Base-by-base conservation (phyloP, 2,888 invertebrate genomes). In the Melanostoma scalare region DNA sequence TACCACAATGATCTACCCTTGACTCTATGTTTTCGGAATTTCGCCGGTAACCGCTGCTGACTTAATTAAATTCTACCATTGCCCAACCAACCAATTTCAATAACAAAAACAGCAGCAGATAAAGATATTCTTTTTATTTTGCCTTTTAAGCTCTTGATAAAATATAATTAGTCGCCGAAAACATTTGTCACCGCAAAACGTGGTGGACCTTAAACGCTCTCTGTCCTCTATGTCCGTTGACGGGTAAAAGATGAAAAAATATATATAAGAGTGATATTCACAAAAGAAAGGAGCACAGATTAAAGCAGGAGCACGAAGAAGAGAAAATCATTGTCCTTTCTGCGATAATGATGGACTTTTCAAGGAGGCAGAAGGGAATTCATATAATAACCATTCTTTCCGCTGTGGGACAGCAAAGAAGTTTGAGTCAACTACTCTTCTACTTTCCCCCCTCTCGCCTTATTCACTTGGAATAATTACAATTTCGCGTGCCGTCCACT, bases 111-210 rank as follows among this genome's bases (percentile, higher is more conserved):
- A 6, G 38, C 0, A 5, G 6, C 10, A 35, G 20, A 44, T 52
- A n/a, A 40, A 42, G 44, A 67, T 72, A 58, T 67, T 72, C 58
- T 72, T 65, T 38, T 30, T 55, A 35, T 48, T 69, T 75, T 48
- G 44, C 42, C 48, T 61, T 4, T 46, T 20, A 20, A 20, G 44
- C 31, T 46, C 35, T 50, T 68, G 48, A 33, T 55, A 58, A 77
- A 80, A 56, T 40, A 82, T 78, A 78, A 82, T 74, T 82, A 78
- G 78, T 78, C 73, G 78, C 73, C 73, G 6, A 74, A 78, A 82
- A 74, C 82, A 82, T 78, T 78, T 78, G 74, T 69, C 78, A 82
- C 82, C 82, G 63, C 82, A 82, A 82, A 78, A 53, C 53, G 73
- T 63, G 56, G 68, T 50, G 73, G 60, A 61, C 35, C 69, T 68